phyloP scores from a whole-genome alignment of 2,797 vertebrate genomes.

The Eleutherodactylus coqui region DNA sequence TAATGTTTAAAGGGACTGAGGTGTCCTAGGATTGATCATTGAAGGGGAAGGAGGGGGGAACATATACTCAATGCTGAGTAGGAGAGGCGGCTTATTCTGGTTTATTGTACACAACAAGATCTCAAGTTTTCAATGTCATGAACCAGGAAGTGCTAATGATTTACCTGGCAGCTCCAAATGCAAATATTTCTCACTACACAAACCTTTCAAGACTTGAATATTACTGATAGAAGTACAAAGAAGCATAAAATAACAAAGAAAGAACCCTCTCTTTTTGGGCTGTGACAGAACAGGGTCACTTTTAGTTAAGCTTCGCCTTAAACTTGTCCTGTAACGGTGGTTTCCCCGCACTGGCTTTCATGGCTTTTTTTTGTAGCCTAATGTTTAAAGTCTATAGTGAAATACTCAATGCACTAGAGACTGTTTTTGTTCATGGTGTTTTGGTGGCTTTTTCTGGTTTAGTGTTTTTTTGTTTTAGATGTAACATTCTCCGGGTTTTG shows the following conservation, averaged over 20 bases:
- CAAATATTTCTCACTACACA: conserved; percentile 70
- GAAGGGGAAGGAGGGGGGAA: conserved; percentile 9
- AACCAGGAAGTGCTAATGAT: conserved; percentile 75
- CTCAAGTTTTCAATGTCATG: conserved; percentile 68
- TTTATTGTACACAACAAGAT: conserved; percentile 51
- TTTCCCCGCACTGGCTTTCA: too few species aligned
- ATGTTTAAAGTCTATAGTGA: too few species aligned
- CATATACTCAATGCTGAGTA: background rate
- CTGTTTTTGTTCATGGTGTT: too few species aligned
- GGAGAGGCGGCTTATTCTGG: conserved; percentile 8
- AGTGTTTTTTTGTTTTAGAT: too few species aligned
- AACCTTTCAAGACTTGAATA: conserved; percentile 57
- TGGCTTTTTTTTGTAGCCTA: too few species aligned
- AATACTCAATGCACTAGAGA: too few species aligned
- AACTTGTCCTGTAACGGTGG: background rate
- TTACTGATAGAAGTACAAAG: background rate
- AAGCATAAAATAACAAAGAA: background rate
- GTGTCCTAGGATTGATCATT: background rate
- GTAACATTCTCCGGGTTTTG: too few species aligned
- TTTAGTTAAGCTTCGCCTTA: background rate
- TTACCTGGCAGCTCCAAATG: conserved; percentile 71
- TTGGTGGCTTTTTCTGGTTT: too few species aligned
- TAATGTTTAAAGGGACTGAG: conserved; percentile 68
- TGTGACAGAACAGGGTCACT: background rate
- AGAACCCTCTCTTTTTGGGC: background rate